Percentiles rank a stretch among this genome's conserved stretches.
Conservation (phyloP, 2,113 vertebrate genomes). For the Pleuronectes platessa region DNA sequence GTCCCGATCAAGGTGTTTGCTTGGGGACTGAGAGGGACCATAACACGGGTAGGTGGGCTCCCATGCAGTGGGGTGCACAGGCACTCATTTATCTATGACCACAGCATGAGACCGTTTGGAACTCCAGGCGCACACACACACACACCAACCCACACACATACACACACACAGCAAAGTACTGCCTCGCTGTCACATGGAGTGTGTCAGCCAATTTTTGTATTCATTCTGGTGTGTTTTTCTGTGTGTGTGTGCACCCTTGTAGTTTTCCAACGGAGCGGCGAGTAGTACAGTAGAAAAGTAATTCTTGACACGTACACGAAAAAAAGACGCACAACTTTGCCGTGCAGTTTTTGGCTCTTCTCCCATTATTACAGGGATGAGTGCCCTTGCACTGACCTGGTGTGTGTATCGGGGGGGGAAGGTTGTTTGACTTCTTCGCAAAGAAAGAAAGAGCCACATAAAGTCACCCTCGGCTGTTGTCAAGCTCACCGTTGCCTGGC, state of each 20-base stretch:
- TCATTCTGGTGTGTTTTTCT: too few species aligned
- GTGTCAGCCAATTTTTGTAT: background rate
- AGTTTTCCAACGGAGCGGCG: too few species aligned
- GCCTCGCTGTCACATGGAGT: background rate
- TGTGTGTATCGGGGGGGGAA: slow-evolving; percentile 5
- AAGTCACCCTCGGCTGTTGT: slow-evolving; percentile 53
- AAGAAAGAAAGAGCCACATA: slow-evolving; percentile 41
- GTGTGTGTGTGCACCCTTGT: background rate
- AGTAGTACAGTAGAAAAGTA: background rate
- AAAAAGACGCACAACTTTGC: background rate
- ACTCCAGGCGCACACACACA: too few species aligned
- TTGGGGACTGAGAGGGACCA: background rate
- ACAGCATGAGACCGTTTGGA: too few species aligned
- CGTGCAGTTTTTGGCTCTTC: slow-evolving; percentile 10
- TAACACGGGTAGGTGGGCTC: slow-evolving; percentile 10
- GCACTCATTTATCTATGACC: too few species aligned
- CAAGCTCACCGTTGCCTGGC: slow-evolving; percentile 78
- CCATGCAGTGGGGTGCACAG: too few species aligned
- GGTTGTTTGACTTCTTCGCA: slow-evolving; percentile 17
- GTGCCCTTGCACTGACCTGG: slow-evolving; percentile 49
- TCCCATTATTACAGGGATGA: slow-evolving; percentile 16
- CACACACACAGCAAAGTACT: background rate
- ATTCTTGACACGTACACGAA: background rate
- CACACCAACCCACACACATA: too few species aligned
- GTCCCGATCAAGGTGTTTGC: too few species aligned